Conservation (phyloP, 1,140 invertebrate genomes). For the Drosophila sturtevanti region DNA sequence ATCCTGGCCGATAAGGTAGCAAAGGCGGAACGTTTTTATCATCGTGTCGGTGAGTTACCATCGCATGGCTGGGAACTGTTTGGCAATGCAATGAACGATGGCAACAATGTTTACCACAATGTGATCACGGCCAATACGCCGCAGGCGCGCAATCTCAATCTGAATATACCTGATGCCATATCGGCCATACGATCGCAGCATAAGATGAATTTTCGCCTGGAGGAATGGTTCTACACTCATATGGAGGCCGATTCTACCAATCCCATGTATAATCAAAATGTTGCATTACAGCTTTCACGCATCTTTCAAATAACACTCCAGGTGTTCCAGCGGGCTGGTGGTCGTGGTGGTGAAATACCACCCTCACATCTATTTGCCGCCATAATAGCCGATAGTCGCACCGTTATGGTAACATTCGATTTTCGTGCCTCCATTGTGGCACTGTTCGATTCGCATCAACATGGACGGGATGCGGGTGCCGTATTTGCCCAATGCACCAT, state of each 20-base stretch:
- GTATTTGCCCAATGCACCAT: constrained; percentile 73
- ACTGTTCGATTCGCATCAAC: constrained; percentile 77
- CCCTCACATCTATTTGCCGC: constrained; percentile 67
- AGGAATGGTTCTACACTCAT: constrained; percentile 81
- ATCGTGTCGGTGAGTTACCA: constrained; percentile 58
- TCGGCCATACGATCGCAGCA: constrained; percentile 66
- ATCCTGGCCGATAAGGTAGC: constrained; percentile 74
- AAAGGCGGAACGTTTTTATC: constrained; percentile 62
- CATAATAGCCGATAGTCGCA: constrained; percentile 77
- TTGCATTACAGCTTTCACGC: constrained; percentile 63
- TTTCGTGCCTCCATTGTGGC: constrained; percentile 68
- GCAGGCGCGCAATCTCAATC: constrained; percentile 56
- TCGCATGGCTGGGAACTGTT: constrained; percentile 67
- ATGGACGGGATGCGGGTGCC: constrained; percentile 72
- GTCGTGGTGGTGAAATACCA: constrained; percentile 16
- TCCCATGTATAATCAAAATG: constrained; percentile 67
- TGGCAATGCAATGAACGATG: constrained; percentile 77
- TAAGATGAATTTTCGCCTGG: constrained; percentile 72
- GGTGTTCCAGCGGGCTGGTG: constrained; percentile 60
- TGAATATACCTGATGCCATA: constrained; percentile 77
- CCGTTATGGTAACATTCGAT: constrained; percentile 74
- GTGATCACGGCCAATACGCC: constrained; percentile 63
- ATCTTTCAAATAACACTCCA: constrained; percentile 68
- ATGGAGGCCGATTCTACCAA: constrained; percentile 72
- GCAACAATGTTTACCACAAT: constrained; percentile 74